Conservation (phyloP, 64 coral and sea anemone species). For the Exaiptasia diaphana region DNA sequence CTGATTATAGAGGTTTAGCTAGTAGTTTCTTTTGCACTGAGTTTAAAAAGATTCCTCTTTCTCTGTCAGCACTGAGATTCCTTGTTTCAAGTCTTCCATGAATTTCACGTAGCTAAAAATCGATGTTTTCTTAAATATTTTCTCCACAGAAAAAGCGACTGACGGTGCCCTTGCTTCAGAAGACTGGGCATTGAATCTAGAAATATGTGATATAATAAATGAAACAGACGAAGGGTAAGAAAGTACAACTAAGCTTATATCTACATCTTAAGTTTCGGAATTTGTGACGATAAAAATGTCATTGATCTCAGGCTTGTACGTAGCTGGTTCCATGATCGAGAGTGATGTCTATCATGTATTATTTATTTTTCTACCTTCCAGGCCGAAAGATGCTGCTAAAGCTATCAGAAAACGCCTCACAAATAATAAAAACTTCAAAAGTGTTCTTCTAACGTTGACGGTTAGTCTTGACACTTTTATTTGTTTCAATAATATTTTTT, state of each 20-base stretch:
- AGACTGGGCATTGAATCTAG: conserved; percentile 99
- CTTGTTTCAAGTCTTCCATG: too few relatives aligned
- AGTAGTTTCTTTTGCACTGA: too few relatives aligned
- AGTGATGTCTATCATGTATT: neutral
- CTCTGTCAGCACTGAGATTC: too few relatives aligned
- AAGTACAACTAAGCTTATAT: neutral
- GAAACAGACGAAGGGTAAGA: conserved; percentile 97
- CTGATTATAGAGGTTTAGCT: too few relatives aligned
- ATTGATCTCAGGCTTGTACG: neutral
- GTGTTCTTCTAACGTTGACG: conserved; percentile 89
- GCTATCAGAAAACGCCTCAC: conserved; percentile 82
- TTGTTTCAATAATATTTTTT: too few relatives aligned
- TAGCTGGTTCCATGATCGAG: neutral
- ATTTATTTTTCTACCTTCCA: conserved; percentile 36
- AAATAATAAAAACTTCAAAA: conserved; percentile 87
- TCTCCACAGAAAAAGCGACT: conserved; percentile 77
- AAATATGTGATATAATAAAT: conserved; percentile 99
- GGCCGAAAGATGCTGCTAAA: conserved; percentile 94
- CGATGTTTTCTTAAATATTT: neutral
- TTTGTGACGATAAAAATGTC: neutral
- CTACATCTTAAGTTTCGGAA: neutral
- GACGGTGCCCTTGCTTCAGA: conserved; percentile 87
- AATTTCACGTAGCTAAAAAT: too few relatives aligned
- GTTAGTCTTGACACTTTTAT: conserved; percentile 16
- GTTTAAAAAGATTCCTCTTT: too few relatives aligned